Base-by-base conservation (phyloP, 2,888 invertebrate species). In the Germaria angustata region DNA sequence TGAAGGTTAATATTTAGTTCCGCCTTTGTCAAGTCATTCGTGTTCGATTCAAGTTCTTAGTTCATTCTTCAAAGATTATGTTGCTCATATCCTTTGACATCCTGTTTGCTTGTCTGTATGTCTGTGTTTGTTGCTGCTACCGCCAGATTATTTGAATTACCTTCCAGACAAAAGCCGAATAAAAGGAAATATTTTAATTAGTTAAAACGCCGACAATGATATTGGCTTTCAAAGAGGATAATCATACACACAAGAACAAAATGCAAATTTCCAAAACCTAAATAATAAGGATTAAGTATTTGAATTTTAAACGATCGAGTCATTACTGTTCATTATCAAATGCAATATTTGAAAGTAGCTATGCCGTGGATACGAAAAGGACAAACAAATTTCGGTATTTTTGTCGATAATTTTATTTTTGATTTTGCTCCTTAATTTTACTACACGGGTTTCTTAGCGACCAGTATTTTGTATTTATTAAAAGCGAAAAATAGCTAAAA, bases 1-100 rank as follows among this genome's bases (percentile, higher is more conserved):
- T 82, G 81, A 80, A 84, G 81, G 80, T 79, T 83, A 84, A 88
- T 88, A 89, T 82, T 88, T 87, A 88, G 88, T 88, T 88, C 88
- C 88, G 89, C 86, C 83, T 79, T 71, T 81, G 59, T 68, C 22
- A 49, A 32, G 20, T 9, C n/a, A 39, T 39, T 36, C 22, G 11
- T 9, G 32, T 51, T 32, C 32, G 7, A 55, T 71, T 46, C 8
- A 15, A 53, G 5, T 61, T 59, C 15, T 44, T 24, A 28, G 34
- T 28, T 72, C 55, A 59, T 46, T 69, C 28, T 57, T 41, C 24
- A 51, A 28, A 61, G 61, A 73, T 72, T 72, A 63, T 46, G 41
- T 72, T 66, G 41, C 72, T 79, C 63, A 59, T 71, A 61, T 79
- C 59, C 61, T 71, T 76, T 71, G 59, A 65, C 75, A 82, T 82